Percentiles rank a stretch among this genome's conserved stretches.
phyloP scores from a whole-genome alignment of 2,888 invertebrate genomes.

The Ectropis crepuscularia region DNA sequence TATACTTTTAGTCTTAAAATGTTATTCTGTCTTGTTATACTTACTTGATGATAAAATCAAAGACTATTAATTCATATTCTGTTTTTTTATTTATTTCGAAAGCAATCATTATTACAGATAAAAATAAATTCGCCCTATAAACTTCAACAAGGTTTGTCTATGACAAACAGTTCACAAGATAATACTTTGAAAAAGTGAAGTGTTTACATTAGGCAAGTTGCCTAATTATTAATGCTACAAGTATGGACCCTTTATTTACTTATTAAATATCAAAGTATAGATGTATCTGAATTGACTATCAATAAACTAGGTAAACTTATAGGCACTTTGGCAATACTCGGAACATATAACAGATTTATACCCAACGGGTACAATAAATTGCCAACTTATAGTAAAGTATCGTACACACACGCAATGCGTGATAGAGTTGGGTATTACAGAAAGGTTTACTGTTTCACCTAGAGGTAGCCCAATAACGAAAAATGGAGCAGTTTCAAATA shows the following conservation, averaged over 20 bases:
- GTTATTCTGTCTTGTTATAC: too few species aligned
- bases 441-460: neutral
- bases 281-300: conserved; percentile 20
- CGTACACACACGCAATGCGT: conserved; percentile 41
- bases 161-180: too few species aligned
- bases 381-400: conserved; percentile 39
- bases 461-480: neutral
- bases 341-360: conserved; percentile 33
- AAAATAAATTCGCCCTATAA: too few species aligned
- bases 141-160: too few species aligned
- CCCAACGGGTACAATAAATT: conserved; percentile 38
- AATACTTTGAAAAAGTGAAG: too few species aligned
- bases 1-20: too few species aligned
- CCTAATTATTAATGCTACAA: neutral
- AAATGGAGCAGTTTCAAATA: neutral
- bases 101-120: too few species aligned
- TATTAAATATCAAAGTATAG: conserved; percentile 2
- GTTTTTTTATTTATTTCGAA: too few species aligned
- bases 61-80: too few species aligned
- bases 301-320: conserved; percentile 25
- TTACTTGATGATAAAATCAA: too few species aligned
- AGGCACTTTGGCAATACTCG: conserved; percentile 27
- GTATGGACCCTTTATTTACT: neutral
- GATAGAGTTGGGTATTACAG: conserved; percentile 31
- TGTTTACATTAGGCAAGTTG: too few species aligned